These are phyloP conservation scores for Trachurus trachurus DNA, from an alignment of 2,797 vertebrate genomes.

Conservation along the genomic window DNA sequence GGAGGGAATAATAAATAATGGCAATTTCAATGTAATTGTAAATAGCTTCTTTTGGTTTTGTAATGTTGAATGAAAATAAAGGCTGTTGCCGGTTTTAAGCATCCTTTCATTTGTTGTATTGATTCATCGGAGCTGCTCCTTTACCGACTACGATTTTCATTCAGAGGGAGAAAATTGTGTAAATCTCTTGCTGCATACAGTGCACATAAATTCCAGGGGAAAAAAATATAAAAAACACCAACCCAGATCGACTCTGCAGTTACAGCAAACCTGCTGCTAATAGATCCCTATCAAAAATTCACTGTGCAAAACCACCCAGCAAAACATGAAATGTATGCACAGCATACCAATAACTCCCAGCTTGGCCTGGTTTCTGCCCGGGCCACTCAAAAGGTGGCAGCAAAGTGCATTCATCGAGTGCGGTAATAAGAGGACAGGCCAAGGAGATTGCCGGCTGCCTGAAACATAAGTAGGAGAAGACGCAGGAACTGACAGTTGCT, in stretches of 20 bases:
- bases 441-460: slow-evolving; percentile 57
- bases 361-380: slow-evolving; percentile 37
- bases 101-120: slow-evolving; percentile 39
- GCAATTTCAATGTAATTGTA: slow-evolving; percentile 71
- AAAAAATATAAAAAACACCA: not conserved
- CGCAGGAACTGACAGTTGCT: slow-evolving; percentile 60
- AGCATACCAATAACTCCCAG: slow-evolving; percentile 43
- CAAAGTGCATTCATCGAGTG: not conserved
- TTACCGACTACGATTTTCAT: slow-evolving; percentile 29
- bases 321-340: slow-evolving; percentile 18
- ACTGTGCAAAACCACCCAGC: slow-evolving; percentile 2
- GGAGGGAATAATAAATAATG: slow-evolving; percentile 27
- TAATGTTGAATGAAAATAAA: slow-evolving; percentile 77
- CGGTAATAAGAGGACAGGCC: slow-evolving; percentile 48
- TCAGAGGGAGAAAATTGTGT: slow-evolving; percentile 27
- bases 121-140: slow-evolving; percentile 29
- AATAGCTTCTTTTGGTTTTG: slow-evolving; percentile 65
- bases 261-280: slow-evolving; percentile 38
- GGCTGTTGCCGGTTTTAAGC: slow-evolving; percentile 54
- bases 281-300: slow-evolving; percentile 56
- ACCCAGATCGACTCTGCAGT: slow-evolving; percentile 31
- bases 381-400: not conserved
- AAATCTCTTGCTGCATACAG: slow-evolving; percentile 12
- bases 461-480: slow-evolving; percentile 44
- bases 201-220: slow-evolving; percentile 20